Conservation (phyloP, 30 jellyfish, hydroid and myxozoan species). For the Chrysaora quinquecirrha region DNA sequence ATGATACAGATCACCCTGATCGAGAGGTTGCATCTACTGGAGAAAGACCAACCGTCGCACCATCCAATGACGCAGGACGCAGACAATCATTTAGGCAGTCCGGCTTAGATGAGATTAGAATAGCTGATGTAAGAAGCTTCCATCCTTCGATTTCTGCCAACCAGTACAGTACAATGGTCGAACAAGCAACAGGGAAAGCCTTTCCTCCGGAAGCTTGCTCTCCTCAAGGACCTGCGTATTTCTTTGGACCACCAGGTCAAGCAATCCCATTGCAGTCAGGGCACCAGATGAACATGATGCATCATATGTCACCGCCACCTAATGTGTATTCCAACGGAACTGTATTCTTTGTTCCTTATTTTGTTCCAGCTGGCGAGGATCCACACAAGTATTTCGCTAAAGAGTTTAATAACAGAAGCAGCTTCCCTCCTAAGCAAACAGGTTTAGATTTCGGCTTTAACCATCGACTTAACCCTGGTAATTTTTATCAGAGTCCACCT, state of each 20-base stretch:
- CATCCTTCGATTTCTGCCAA: conserved; percentile 37
- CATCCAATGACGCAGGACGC: neutral
- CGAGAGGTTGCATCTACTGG: too few species aligned
- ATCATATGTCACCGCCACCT: neutral
- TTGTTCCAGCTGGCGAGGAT: conserved; percentile 45
- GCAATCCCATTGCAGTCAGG: conserved; percentile 23
- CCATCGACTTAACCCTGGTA: neutral
- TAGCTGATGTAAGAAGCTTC: conserved; percentile 66
- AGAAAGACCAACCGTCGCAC: too few species aligned
- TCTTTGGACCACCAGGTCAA: neutral
- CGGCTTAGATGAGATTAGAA: conserved; percentile 32
- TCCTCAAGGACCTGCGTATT: neutral
- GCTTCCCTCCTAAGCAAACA: neutral
- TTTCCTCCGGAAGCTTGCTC: neutral
- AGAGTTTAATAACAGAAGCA: neutral
- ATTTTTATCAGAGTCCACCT: neutral
- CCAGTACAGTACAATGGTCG: neutral
- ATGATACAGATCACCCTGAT: neutral
- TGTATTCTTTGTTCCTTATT: conserved; percentile 58
- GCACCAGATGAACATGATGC: conserved; percentile 2
- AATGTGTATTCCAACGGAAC: conserved; percentile 47
- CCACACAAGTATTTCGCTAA: neutral
- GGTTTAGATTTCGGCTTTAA: conserved; percentile 4
- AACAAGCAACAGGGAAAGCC: neutral
- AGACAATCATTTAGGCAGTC: neutral